phyloP scores from a whole-genome alignment of 92 coral and sea anemone species.

The Metridium senile region DNA sequence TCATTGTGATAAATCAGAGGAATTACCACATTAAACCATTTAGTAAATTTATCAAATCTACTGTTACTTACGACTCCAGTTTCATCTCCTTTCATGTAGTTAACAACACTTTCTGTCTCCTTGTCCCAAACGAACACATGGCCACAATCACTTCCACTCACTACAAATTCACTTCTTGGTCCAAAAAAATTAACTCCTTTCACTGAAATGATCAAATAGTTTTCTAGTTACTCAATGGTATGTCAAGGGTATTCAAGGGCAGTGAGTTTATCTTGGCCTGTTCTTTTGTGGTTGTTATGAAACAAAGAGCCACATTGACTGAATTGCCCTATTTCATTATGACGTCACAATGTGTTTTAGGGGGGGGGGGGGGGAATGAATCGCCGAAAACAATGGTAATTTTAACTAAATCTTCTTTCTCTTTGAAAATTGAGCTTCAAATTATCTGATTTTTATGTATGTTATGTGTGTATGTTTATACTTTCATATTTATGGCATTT shows the following conservation, averaged over 20 bases:
- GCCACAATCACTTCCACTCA: slow-evolving; percentile 99
- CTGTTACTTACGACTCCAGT: slow-evolving; percentile 88
- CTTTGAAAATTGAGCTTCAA: too few relatives aligned
- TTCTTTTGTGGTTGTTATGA: not conserved
- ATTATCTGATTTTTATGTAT: too few relatives aligned
- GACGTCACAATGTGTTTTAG: too few relatives aligned
- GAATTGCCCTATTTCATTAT: too few relatives aligned
- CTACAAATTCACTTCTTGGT: slow-evolving; percentile 93
- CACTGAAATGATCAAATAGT: slow-evolving; percentile 47
- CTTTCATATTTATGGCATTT: too few relatives aligned
- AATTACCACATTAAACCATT: too few relatives aligned
- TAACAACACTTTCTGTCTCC: slow-evolving; percentile 75
- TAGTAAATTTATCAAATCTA: too few relatives aligned
- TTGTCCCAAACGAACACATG: slow-evolving; percentile 98
- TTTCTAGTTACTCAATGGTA: not conserved
- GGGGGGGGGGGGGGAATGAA: too few relatives aligned
- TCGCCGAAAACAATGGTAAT: too few relatives aligned
- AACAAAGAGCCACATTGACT: not conserved
- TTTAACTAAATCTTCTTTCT: too few relatives aligned
- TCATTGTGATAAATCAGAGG: too few relatives aligned
- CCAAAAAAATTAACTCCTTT: slow-evolving; percentile 99
- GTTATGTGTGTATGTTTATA: too few relatives aligned
- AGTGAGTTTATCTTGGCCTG: not conserved
- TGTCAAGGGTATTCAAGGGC: not conserved
- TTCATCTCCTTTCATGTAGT: slow-evolving; percentile 83